Conservation (phyloP, 2,888 invertebrate genomes). For the Gerris lacustris region DNA sequence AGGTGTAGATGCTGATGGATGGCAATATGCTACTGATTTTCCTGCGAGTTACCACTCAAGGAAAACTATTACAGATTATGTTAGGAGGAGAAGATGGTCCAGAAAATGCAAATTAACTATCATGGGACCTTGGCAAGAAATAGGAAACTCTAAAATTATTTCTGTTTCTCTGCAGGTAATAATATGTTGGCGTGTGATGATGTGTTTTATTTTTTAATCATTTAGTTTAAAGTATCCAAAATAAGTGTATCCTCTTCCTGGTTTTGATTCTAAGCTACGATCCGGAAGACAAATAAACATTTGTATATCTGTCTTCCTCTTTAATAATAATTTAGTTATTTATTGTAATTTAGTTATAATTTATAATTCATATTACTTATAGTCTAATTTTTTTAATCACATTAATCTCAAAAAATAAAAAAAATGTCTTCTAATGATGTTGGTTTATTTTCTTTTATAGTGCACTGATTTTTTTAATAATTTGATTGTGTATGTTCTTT, state of each 20-base stretch:
- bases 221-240: neutral
- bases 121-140: slow-evolving; percentile 76
- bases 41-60: slow-evolving; percentile 73
- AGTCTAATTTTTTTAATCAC: too few relatives aligned
- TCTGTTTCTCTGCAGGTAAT: slow-evolving; percentile 63
- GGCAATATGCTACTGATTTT: slow-evolving; percentile 92
- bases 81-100: slow-evolving; percentile 70
- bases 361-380: too few relatives aligned
- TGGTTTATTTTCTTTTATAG: too few relatives aligned
- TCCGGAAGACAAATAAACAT: too few relatives aligned
- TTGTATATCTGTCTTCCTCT: too few relatives aligned
- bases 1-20: slow-evolving; percentile 80
- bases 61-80: slow-evolving; percentile 79
- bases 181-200: slow-evolving; percentile 26
- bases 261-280: neutral
- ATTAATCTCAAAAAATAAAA: too few relatives aligned
- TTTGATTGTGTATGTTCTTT: neutral
- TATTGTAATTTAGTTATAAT: too few relatives aligned
- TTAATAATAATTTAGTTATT: too few relatives aligned
- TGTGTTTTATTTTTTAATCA: neutral
- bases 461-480: too few relatives aligned
- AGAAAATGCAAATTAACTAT: slow-evolving; percentile 69
- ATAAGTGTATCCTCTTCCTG: neutral
- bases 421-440: too few relatives aligned
- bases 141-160: slow-evolving; percentile 72